Conservation (phyloP, 2,113 vertebrate species). For the Lepus americanus region DNA sequence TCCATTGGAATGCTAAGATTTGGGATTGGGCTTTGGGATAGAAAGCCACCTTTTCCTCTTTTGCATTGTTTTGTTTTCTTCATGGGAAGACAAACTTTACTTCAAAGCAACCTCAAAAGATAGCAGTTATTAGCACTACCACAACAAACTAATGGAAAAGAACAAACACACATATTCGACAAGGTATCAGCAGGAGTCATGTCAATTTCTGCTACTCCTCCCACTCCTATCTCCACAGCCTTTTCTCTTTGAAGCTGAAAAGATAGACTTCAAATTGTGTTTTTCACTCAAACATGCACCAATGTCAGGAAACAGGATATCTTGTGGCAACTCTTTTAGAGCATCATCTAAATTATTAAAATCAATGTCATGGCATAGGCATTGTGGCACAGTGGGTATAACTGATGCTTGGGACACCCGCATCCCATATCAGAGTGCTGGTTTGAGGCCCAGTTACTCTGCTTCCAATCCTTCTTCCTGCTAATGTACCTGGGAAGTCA, state of each 20-base stretch:
- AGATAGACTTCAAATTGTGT: slow-evolving; percentile 10
- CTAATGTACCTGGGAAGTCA: too few species aligned
- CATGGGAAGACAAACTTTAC: slow-evolving; percentile 30
- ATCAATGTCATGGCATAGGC: not conserved
- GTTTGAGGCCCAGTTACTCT: too few species aligned
- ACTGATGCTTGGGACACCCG: too few species aligned
- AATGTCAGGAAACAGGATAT: not conserved
- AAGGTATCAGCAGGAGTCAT: not conserved
- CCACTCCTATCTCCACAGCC: not conserved
- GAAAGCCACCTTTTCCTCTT: not conserved
- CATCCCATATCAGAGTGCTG: too few species aligned
- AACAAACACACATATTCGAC: slow-evolving; percentile 45
- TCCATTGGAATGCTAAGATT: slow-evolving; percentile 9
- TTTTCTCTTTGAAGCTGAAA: slow-evolving; percentile 43
- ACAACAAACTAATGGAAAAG: slow-evolving; percentile 4
- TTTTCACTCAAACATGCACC: not conserved
- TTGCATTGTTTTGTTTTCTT: not conserved
- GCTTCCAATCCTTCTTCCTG: too few species aligned
- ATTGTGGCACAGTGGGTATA: too few species aligned
- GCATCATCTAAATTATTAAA: slow-evolving; percentile 41
- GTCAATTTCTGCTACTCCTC: not conserved
- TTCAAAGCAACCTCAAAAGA: slow-evolving; percentile 1
- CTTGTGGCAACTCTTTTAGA: not conserved
- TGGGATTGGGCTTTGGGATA: not conserved
- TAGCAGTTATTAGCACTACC: not conserved